A percentile compares a stretch with the other conserved stretches of the same genome.
Evolutionary conservation across 2,797 vertebrate species (phyloP).

Genomic region (Emys orbicularis): DNA sequence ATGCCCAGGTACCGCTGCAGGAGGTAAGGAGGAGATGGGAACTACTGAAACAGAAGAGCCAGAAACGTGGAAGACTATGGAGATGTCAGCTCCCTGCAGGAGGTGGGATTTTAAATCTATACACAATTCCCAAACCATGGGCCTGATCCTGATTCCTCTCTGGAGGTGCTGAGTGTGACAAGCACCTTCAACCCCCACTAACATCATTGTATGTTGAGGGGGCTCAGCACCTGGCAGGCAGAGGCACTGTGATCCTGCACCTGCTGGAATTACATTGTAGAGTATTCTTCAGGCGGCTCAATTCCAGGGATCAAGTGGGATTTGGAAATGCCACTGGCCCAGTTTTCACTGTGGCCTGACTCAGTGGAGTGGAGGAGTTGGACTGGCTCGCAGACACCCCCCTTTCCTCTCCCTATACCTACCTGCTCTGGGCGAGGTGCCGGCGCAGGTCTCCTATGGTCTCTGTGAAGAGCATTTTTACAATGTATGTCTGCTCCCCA

Average conservation of each 20-base stretch:
- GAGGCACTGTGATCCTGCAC: background rate
- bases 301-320: background rate
- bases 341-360: rapidly evolving
- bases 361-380: rapidly evolving
- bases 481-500: constrained; percentile 81
- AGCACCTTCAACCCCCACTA: background rate
- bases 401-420: background rate
- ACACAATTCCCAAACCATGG: background rate
- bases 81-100: background rate
- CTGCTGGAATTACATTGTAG: background rate
- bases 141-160: background rate
- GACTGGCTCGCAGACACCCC: background rate
- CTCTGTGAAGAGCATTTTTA: constrained; percentile 87
- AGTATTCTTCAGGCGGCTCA: background rate
- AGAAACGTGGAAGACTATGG: too few species aligned
- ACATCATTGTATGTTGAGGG: background rate
- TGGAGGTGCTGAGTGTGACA: background rate
- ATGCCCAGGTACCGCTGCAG: background rate
- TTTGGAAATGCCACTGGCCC: background rate
- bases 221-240: background rate
- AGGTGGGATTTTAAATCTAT: background rate
- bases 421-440: constrained; percentile 87
- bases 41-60: too few species aligned
- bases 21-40: background rate
- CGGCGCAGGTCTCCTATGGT: constrained; percentile 88